Evolutionary conservation across 2,888 invertebrate genomes (phyloP).

Genomic region (Melieria picta): DNA sequence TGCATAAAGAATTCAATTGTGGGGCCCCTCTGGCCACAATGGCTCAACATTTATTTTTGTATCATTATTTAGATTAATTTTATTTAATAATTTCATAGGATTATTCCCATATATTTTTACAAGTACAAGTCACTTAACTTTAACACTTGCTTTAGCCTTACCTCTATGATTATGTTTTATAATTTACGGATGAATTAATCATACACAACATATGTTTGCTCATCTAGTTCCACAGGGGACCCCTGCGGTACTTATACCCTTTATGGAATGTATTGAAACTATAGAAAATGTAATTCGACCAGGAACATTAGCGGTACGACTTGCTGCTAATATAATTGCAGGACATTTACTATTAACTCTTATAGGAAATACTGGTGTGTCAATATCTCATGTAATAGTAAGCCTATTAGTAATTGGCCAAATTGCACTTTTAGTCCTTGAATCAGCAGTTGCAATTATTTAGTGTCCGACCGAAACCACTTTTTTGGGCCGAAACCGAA

Average conservation of each 20-base stretch:
- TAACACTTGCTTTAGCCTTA: conserved; percentile 71
- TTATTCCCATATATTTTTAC: conserved; percentile 66
- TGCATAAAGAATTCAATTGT: no score
- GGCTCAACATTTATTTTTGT: no score
- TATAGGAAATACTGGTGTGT: conserved; percentile 65
- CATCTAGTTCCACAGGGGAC: conserved; percentile 78
- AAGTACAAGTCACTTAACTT: conserved; percentile 56
- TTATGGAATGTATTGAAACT: conserved; percentile 80
- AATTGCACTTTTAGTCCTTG: conserved; percentile 67
- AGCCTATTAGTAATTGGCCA: conserved; percentile 61
- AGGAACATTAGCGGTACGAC: conserved; percentile 74
- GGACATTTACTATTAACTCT: conserved; percentile 76
- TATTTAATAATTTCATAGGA: conserved; percentile 77
- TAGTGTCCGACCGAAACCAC: no score
- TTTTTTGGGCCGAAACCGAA: no score
- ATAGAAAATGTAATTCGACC: conserved; percentile 79
- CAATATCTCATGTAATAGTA: conserved; percentile 47
- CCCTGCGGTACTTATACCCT: conserved; percentile 71
- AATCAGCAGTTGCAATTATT: conserved; percentile 70
- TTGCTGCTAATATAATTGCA: conserved; percentile 82
- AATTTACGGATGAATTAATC: conserved; percentile 73
- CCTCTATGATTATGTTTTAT: conserved; percentile 75
- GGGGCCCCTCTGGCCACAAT: no score
- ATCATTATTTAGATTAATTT: no score
- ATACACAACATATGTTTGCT: conserved; percentile 68